A percentile compares a stretch with the other conserved stretches of the same genome.
Evolutionary conservation across 2,113 vertebrate species (phyloP).

Genomic region (Neogale vison): DNA sequence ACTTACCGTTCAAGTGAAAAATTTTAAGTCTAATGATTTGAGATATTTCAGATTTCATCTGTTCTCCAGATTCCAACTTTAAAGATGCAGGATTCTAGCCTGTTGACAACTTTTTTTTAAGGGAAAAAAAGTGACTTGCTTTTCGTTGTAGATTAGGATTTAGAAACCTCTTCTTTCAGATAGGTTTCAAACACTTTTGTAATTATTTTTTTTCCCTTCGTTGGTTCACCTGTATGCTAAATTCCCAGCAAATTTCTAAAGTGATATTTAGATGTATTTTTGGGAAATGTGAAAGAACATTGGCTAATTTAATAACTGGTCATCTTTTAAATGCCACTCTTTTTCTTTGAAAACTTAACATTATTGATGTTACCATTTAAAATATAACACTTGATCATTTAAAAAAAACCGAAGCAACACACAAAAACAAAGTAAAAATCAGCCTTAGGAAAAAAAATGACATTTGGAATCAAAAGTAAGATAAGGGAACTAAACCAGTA

Average conservation of each 20-base stretch:
- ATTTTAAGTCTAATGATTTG: not conserved
- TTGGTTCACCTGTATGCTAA: not conserved
- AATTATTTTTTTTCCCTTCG: not conserved
- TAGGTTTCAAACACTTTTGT: slow-evolving; percentile 7
- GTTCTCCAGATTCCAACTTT: slow-evolving; percentile 14
- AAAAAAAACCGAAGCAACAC: not conserved
- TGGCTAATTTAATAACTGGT: slow-evolving; percentile 5
- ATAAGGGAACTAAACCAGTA: not conserved
- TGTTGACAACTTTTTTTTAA: slow-evolving; percentile 14
- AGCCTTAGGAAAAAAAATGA: not conserved
- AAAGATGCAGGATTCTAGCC: slow-evolving; percentile 40
- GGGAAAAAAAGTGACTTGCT: slow-evolving; percentile 43
- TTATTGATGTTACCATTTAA: slow-evolving; percentile 36
- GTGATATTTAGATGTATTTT: not conserved
- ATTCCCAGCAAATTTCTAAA: slow-evolving; percentile 38
- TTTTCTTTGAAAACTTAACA: slow-evolving; percentile 31
- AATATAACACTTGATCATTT: slow-evolving; percentile 1
- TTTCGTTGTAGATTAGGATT: not conserved
- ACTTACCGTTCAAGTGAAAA: not conserved
- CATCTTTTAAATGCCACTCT: not conserved
- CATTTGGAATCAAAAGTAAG: slow-evolving; percentile 25
- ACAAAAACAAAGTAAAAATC: not conserved
- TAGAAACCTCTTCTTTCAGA: slow-evolving; percentile 15
- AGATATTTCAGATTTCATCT: not conserved
- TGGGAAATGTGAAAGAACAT: not conserved